A percentile compares a stretch with the other conserved stretches of the same genome.
Evolutionary conservation across 1,140 invertebrate genomes (phyloP).

Genomic region (Drosophila arawakana): DNA sequence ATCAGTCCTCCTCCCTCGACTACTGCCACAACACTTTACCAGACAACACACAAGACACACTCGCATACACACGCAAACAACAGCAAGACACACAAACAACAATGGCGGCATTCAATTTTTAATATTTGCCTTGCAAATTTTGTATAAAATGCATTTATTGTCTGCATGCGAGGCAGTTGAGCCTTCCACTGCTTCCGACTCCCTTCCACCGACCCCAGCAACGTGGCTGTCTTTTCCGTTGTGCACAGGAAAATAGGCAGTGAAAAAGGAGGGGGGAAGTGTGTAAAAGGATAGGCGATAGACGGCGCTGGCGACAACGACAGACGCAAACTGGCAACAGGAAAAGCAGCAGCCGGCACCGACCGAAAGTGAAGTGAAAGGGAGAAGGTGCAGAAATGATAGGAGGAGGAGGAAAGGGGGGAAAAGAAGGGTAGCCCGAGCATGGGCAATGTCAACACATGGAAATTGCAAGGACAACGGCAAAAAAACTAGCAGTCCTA

Average conservation of each 20-base stretch:
- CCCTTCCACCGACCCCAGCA: background rate
- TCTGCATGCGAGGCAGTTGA: conserved; percentile 54
- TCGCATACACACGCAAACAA: background rate
- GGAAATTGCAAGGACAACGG: conserved; percentile 75
- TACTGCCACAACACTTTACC: conserved; percentile 12
- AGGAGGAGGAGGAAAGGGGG: background rate
- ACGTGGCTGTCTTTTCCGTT: background rate
- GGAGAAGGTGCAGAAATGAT: background rate
- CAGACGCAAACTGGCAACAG: conserved; percentile 39
- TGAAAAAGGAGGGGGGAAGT: too few species aligned
- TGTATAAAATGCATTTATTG: conserved; percentile 79
- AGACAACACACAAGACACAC: conserved; percentile 43
- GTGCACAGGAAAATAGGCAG: conserved; percentile 7
- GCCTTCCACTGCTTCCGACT: background rate
- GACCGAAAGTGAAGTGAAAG: conserved; percentile 31
- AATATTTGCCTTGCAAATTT: conserved; percentile 82
- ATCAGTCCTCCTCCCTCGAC: conserved; percentile 49
- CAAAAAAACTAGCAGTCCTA: conserved; percentile 20
- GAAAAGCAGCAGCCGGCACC: conserved; percentile 45
- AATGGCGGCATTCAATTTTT: conserved; percentile 79
- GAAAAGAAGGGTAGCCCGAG: conserved; percentile 61
- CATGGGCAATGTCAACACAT: conserved; percentile 78
- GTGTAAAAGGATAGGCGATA: conserved; percentile 8
- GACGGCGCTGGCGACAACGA: conserved; percentile 38
- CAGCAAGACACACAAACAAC: conserved; percentile 48